Base-by-base conservation (phyloP, 2,888 invertebrate genomes). In the Andrena chrysosceles region DNA sequence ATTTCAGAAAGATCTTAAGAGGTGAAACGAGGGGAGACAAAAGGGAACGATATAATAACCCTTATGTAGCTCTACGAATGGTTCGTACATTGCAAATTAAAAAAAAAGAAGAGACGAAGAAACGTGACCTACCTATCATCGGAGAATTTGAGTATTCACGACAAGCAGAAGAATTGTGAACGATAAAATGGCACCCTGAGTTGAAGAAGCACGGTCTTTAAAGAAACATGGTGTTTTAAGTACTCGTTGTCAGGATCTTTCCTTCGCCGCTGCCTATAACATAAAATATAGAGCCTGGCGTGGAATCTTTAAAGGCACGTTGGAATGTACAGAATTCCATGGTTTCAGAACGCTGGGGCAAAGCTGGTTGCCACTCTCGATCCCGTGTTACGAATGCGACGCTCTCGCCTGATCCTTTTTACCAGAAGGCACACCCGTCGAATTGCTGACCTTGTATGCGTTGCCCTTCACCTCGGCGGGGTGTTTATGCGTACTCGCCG, bases 391-490 rank as follows among this genome's bases (percentile, higher is more conserved):
- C 78, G 93, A 93, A 71, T 93, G 93, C 26, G 93, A 93, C 72
- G 91, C 89, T 80, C 93, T 91, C 16, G 91, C 90, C 23, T 90
- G 88, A 84, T 94, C 93, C 81, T 92, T 93, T 78, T 93, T 93
- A 10, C 84, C 83, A 16, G 87, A 74, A 13, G 93, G 85, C 35
- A 89, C 67, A 5, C 83, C 75, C 10, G 90, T 73, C 48, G 80
- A 86, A 20, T 89, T 71, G 48, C 83, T 78, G 31, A 90, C 77
- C 83, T 90, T 90, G 59, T 85, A 88, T 42, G 87, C 79, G 70
- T 76, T 88, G 20, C 85, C 87, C 73, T 88, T 88, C 92, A 96
- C 96, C 92, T 97, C 97, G 87, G 97, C 96, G 77, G 97, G 97
- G 95, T 97, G 97, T 90, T 97, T 95, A 92, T 96, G 96, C 8